A percentile compares a stretch with the other conserved stretches of the same genome.
phyloP scores from a whole-genome alignment of 2,113 vertebrate species.

The Lepisosteus osseus region DNA sequence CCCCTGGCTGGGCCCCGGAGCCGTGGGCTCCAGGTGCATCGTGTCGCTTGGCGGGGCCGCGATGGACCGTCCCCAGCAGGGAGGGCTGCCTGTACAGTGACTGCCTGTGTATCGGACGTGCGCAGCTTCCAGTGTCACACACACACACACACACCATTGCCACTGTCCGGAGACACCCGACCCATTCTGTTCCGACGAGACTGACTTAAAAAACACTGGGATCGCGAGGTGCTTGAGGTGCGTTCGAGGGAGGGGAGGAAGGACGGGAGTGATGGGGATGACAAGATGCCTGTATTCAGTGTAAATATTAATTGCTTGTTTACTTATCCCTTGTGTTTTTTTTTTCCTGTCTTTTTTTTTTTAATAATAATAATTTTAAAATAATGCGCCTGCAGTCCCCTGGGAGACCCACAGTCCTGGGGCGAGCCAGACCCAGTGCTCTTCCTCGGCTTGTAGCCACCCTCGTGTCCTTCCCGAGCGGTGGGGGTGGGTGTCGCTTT shows the following conservation, averaged over 20 bases:
- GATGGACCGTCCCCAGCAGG: slow-evolving; percentile 17
- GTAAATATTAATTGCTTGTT: slow-evolving; percentile 92
- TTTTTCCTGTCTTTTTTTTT: slow-evolving; percentile 56
- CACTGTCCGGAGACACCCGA: slow-evolving; percentile 64
- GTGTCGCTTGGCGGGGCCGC: slow-evolving; percentile 50
- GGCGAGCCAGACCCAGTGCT: slow-evolving; percentile 25
- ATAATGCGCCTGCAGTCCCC: slow-evolving; percentile 40
- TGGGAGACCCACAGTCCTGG: slow-evolving; percentile 29
- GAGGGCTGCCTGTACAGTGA: slow-evolving; percentile 50
- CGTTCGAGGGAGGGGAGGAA: slow-evolving; percentile 45
- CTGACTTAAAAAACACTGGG: slow-evolving; percentile 14
- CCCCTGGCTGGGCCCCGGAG: slow-evolving; percentile 30
- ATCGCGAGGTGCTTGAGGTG: not conserved
- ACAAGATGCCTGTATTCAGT: slow-evolving; percentile 80
- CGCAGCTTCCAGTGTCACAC: slow-evolving; percentile 60
- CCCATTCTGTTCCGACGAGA: slow-evolving; percentile 43
- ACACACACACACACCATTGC: slow-evolving; percentile 47
- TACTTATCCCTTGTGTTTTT: slow-evolving; percentile 82
- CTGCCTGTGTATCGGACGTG: slow-evolving; percentile 62
- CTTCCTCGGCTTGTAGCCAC: not conserved
- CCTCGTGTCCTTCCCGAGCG: not conserved
- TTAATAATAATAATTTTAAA: slow-evolving; percentile 36
- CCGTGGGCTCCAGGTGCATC: slow-evolving; percentile 43
- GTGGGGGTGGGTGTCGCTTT: slow-evolving; percentile 9
- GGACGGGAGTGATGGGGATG: slow-evolving; percentile 73